A percentile compares a stretch with the other conserved stretches of the same genome.
These are phyloP conservation scores for Drosophila monieri DNA, from an alignment of 2,888 invertebrate species.

Conservation along the genomic window DNA sequence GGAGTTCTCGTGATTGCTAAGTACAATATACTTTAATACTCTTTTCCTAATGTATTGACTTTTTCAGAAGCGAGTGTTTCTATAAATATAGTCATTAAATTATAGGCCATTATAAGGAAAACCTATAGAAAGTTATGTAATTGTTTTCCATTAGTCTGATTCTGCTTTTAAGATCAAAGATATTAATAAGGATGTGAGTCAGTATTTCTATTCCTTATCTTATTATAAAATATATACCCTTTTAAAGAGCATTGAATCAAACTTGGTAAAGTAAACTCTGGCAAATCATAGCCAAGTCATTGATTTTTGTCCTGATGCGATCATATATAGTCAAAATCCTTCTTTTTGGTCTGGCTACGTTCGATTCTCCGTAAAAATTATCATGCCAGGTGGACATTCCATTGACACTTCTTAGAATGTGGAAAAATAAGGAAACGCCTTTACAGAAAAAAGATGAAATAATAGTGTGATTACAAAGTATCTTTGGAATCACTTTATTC, in stretches of 20 bases:
- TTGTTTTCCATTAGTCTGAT: not conserved
- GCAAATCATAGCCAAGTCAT: conserved; percentile 6
- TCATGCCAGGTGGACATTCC: conserved; percentile 20
- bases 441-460: conserved; percentile 1
- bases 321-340: not conserved
- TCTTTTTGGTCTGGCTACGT: conserved; percentile 5
- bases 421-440: not conserved
- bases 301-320: not conserved
- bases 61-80: too few species aligned
- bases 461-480: conserved; percentile 27
- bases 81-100: too few species aligned
- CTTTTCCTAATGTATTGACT: not conserved
- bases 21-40: not conserved
- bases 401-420: conserved; percentile 32
- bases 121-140: not conserved
- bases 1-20: not conserved
- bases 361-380: conserved; percentile 14
- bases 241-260: not conserved
- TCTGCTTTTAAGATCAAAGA: too few species aligned
- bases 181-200: too few species aligned
- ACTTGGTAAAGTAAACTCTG: not conserved
- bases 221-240: not conserved
- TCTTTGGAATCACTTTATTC: conserved; percentile 19
- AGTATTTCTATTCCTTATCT: not conserved
- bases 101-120: too few species aligned